phyloP scores from a whole-genome alignment of 1,140 invertebrate species.

The Ooceraea biroi region DNA sequence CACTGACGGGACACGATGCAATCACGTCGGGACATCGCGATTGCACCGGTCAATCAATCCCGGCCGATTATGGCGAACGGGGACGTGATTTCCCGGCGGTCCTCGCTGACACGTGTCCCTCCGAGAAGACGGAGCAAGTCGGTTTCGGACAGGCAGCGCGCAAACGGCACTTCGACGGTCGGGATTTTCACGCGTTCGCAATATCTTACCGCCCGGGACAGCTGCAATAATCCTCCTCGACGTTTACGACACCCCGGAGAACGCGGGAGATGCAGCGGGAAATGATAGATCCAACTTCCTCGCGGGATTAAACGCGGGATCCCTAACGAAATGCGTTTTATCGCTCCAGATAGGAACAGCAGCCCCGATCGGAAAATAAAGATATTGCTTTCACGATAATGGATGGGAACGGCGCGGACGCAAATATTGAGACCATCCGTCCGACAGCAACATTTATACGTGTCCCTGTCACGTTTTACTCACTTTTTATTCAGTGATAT shows the following conservation, averaged over 20 bases:
- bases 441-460: background rate
- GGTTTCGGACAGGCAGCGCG: constrained; percentile 8
- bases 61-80: constrained; percentile 60
- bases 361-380: constrained; percentile 27
- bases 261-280: constrained; percentile 27
- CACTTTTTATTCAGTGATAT: background rate
- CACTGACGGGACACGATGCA: constrained; percentile 12
- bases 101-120: constrained; percentile 24
- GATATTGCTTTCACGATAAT: constrained; percentile 31
- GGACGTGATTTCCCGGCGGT: constrained; percentile 63
- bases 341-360: constrained; percentile 15
- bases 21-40: constrained; percentile 41
- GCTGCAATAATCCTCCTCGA: constrained; percentile 56
- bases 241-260: constrained; percentile 52
- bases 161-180: constrained; percentile 21
- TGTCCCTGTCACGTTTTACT: background rate
- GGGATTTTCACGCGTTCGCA: constrained; percentile 53
- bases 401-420: background rate
- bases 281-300: constrained; percentile 52
- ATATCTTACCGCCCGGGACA: constrained; percentile 44
- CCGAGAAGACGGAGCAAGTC: constrained; percentile 34
- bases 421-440: background rate
- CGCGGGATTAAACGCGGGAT: constrained; percentile 41
- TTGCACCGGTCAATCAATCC: constrained; percentile 69
- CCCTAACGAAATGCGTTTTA: constrained; percentile 51